These are phyloP conservation scores for Ectobius pallidus DNA, from an alignment of 2,888 invertebrate species.

Conservation along the genomic window DNA sequence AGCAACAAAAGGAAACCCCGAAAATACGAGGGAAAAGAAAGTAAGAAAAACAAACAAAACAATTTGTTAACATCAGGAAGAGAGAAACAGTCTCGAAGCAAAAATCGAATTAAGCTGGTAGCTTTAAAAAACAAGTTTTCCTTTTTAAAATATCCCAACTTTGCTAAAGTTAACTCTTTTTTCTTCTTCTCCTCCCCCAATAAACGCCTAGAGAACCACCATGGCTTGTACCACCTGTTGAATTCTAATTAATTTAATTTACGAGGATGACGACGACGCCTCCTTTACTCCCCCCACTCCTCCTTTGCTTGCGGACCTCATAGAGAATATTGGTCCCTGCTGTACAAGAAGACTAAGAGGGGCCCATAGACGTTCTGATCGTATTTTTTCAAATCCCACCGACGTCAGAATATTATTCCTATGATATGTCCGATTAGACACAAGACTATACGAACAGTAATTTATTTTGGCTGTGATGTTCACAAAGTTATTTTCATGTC, in stretches of 20 bases:
- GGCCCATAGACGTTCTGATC: too few species aligned
- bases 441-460: neutral
- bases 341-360: neutral
- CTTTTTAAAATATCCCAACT: neutral
- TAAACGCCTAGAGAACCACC: constrained; percentile 9
- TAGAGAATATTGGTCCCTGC: constrained; percentile 16
- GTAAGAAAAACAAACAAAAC: constrained; percentile 10
- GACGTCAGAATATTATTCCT: too few species aligned
- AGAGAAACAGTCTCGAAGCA: neutral
- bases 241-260: constrained; percentile 41
- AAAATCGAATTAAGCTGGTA: constrained; percentile 23
- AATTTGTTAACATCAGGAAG: constrained; percentile 15
- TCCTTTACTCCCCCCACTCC: neutral
- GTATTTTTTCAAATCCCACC: too few species aligned
- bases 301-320: neutral
- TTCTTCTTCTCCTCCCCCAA: neutral
- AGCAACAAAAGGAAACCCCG: neutral
- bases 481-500: too few species aligned
- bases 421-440: neutral
- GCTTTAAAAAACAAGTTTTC: constrained; percentile 16
- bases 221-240: constrained; percentile 34
- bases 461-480: too few species aligned
- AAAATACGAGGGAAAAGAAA: neutral
- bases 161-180: constrained; percentile 17
- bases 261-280: constrained; percentile 30